Percentiles rank a stretch among this genome's conserved stretches.
These are phyloP conservation scores for Orchestia grillus DNA, from an alignment of 1,140 invertebrate genomes.

Conservation along the genomic window DNA sequence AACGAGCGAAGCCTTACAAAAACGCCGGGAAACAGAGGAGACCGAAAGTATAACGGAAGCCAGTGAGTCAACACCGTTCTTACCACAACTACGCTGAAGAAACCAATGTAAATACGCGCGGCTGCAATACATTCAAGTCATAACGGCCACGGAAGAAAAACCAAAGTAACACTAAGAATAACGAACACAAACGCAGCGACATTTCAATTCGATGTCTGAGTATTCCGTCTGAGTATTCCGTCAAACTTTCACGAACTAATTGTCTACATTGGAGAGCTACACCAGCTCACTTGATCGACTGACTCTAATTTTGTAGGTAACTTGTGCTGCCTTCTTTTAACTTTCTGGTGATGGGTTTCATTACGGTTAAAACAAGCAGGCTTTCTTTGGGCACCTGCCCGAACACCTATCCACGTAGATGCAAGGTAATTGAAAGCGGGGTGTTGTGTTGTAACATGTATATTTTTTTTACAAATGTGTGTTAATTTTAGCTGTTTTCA, in stretches of 20 bases:
- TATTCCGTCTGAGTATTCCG: neutral
- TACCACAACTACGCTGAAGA: neutral
- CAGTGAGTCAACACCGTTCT: no score
- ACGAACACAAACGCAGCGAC: neutral
- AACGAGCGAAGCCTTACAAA: no score
- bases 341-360: neutral
- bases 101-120: neutral
- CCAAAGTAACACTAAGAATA: neutral
- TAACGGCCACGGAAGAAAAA: neutral
- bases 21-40: no score
- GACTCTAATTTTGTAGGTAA: neutral
- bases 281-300: neutral
- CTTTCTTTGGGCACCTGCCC: neutral
- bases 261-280: neutral
- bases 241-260: neutral
- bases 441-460: no score
- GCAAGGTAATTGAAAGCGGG: no score
- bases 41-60: no score
- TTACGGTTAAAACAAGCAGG: neutral
- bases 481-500: no score
- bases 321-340: neutral
- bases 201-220: neutral
- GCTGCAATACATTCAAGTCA: neutral
- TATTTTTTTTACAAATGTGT: no score
- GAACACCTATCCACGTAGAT: neutral